Conservation (phyloP, 1,140 invertebrate species). For the Mizuhopecten yessoensis region DNA sequence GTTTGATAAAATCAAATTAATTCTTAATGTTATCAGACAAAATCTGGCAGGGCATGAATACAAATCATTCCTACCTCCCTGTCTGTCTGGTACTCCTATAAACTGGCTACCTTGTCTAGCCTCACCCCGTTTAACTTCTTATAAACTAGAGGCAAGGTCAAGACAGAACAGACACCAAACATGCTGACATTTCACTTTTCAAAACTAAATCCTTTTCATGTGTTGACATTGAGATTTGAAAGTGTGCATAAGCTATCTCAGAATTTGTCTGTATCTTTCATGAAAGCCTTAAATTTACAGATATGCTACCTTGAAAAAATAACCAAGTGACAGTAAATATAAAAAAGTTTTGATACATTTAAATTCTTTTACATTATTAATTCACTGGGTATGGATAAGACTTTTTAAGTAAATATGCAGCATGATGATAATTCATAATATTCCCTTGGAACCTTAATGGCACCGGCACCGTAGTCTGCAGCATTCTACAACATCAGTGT, state of each 20-base stretch:
- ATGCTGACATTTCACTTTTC: neutral
- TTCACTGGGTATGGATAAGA: too few species aligned
- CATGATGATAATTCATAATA: too few species aligned
- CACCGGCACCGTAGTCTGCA: too few species aligned
- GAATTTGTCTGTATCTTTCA: neutral
- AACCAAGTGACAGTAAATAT: too few species aligned
- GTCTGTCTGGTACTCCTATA: neutral
- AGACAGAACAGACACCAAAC: neutral
- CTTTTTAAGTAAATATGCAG: too few species aligned
- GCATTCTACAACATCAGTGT: too few species aligned
- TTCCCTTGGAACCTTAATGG: too few species aligned
- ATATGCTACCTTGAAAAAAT: too few species aligned
- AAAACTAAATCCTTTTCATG: neutral
- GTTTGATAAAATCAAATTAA: slow-evolving; percentile 40
- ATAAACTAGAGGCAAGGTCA: neutral
- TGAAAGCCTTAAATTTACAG: too few species aligned
- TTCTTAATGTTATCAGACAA: slow-evolving; percentile 10
- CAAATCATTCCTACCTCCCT: neutral
- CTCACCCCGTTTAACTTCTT: neutral
- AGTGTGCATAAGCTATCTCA: neutral
- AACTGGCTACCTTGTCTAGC: neutral
- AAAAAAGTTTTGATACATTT: too few species aligned
- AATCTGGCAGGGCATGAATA: neutral
- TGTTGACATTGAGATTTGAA: neutral
- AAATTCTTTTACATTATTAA: too few species aligned